These are phyloP conservation scores for Drosophila cracens DNA, from an alignment of 2,888 invertebrate species.

Conservation along the genomic window DNA sequence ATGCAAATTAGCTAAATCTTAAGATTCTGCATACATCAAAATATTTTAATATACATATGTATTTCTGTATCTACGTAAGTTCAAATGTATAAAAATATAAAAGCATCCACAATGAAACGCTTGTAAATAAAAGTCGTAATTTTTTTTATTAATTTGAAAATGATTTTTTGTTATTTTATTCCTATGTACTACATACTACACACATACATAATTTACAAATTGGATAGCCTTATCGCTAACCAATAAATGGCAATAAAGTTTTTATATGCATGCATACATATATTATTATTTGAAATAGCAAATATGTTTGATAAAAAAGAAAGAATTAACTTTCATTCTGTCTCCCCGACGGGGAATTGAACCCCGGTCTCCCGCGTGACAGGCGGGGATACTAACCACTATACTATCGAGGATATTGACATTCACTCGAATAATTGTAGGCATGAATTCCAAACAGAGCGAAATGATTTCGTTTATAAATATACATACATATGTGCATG, in stretches of 20 bases:
- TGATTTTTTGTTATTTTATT: not conserved
- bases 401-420: conserved; percentile 6
- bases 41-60: not conserved
- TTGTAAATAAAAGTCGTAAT: no score
- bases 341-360: conserved; percentile 18
- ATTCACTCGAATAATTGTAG: accelerated
- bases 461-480: not conserved
- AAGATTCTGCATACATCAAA: not conserved
- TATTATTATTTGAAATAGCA: not conserved
- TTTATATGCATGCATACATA: not conserved
- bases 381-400: conserved; percentile 20
- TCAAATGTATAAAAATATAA: not conserved
- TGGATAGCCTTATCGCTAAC: not conserved
- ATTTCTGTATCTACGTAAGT: not conserved
- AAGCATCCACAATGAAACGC: no score
- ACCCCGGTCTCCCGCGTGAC: conserved; percentile 26
- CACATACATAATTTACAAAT: not conserved
- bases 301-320: not conserved
- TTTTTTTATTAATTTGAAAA: no score
- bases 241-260: not conserved
- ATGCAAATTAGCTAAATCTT: not conserved
- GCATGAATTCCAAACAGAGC: not conserved
- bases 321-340: accelerated
- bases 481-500: not conserved
- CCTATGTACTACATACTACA: no score